Evolutionary conservation across 2,888 invertebrate species (phyloP).

Genomic region (Acanthopleura granulata): DNA sequence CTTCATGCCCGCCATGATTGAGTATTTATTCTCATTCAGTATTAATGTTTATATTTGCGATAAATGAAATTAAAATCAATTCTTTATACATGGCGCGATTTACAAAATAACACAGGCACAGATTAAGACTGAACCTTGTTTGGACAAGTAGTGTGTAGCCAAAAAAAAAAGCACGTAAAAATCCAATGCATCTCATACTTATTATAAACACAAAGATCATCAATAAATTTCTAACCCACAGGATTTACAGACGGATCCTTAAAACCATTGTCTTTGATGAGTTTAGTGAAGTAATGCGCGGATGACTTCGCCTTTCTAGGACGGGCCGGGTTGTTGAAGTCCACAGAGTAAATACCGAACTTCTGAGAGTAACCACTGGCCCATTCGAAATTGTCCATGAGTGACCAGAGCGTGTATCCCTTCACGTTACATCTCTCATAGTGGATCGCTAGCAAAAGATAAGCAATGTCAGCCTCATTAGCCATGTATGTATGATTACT

Average conservation of each 20-base stretch:
- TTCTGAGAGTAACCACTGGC: slow-evolving; percentile 78
- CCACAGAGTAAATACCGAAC: slow-evolving; percentile 81
- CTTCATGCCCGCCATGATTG: too few relatives aligned
- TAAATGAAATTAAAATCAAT: too few relatives aligned
- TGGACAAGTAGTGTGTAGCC: too few relatives aligned
- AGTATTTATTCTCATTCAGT: too few relatives aligned
- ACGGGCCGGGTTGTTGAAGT: slow-evolving; percentile 78
- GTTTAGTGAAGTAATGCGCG: slow-evolving; percentile 36
- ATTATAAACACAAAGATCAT: too few relatives aligned
- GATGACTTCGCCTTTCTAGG: slow-evolving; percentile 79
- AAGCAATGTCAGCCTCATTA: background rate
- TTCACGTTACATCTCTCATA: slow-evolving; percentile 56
- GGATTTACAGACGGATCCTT: background rate
- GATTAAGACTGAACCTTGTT: too few relatives aligned
- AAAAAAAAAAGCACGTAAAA: too few relatives aligned
- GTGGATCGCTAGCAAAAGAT: slow-evolving; percentile 37
- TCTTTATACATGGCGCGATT: too few relatives aligned
- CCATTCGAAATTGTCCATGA: slow-evolving; percentile 88
- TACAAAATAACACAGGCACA: too few relatives aligned
- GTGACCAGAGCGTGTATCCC: slow-evolving; percentile 83
- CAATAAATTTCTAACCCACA: background rate
- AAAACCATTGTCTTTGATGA: slow-evolving; percentile 16
- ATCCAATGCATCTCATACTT: too few relatives aligned
- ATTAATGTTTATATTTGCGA: too few relatives aligned
- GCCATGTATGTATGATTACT: too few relatives aligned